These are phyloP conservation scores for Barnardius zonarius DNA, from an alignment of 2,113 vertebrate species.

Conservation along the genomic window DNA sequence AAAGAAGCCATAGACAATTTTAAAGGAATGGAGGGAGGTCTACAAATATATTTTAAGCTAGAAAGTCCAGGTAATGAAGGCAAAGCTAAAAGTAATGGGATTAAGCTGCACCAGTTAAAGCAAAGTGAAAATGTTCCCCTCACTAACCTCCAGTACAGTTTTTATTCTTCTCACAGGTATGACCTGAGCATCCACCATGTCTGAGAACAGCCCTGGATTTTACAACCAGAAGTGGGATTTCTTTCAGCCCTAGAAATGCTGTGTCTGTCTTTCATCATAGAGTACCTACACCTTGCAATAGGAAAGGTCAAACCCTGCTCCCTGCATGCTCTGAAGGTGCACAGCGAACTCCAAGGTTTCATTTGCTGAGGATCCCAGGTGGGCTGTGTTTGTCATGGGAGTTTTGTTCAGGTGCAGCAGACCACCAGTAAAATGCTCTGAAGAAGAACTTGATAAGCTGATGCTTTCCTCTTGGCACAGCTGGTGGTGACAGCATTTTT, in stretches of 20 bases:
- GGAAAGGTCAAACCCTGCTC: no score
- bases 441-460: neutral
- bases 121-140: neutral
- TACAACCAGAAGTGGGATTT: no score
- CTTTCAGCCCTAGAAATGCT: neutral
- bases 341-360: neutral
- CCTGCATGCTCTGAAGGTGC: neutral
- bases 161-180: neutral
- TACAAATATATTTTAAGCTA: neutral
- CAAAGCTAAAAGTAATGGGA: neutral
- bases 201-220: neutral
- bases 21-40: neutral
- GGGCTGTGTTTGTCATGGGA: rapidly evolving
- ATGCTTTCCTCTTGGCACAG: neutral
- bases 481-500: neutral
- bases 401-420: neutral
- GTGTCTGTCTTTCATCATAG: neutral
- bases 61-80: neutral
- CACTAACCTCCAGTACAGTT: rapidly evolving
- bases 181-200: neutral
- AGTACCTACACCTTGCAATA: rapidly evolving
- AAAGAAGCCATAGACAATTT: neutral
- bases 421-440: neutral
- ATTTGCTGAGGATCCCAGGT: neutral
- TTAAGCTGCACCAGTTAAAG: neutral